Evolutionary conservation across 2,888 invertebrate genomes (phyloP).

Genomic region (Taenaris catops): DNA sequence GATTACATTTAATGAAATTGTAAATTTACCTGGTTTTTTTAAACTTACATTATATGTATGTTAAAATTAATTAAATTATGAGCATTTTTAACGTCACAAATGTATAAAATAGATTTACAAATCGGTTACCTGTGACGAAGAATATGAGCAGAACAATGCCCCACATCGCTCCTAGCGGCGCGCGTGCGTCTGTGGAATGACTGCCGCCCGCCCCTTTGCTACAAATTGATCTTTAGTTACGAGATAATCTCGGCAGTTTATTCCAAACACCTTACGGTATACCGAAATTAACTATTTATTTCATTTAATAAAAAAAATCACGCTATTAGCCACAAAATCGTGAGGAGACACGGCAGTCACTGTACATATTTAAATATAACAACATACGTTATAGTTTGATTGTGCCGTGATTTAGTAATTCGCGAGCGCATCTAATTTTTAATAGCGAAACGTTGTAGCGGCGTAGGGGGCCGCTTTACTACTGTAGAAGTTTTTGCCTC

Average conservation of each 20-base stretch:
- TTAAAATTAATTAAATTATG: too few species aligned
- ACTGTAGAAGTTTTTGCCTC: constrained; percentile 14
- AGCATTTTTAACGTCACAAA: too few species aligned
- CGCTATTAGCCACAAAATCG: not conserved
- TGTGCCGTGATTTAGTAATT: constrained; percentile 2
- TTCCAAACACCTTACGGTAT: constrained; percentile 9
- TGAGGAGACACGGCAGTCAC: not conserved
- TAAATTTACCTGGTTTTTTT: too few species aligned
- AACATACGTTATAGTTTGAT: not conserved
- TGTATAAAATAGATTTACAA: too few species aligned
- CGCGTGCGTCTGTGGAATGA: constrained; percentile 27
- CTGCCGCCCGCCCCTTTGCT: constrained; percentile 55
- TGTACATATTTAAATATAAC: not conserved
- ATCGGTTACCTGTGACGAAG: constrained; percentile 47
- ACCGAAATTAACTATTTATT: too few species aligned
- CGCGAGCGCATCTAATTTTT: constrained; percentile 7
- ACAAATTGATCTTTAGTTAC: constrained; percentile 46
- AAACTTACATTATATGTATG: too few species aligned
- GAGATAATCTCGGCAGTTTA: constrained; percentile 36
- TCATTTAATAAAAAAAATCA: too few species aligned
- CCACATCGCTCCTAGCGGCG: constrained; percentile 35
- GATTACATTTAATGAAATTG: too few species aligned
- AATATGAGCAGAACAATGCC: constrained; percentile 41
- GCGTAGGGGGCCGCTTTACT: constrained; percentile 13
- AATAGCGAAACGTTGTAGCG: constrained; percentile 11